Conservation (phyloP, 2,888 invertebrate species). For the Hypsopygia costalis region DNA sequence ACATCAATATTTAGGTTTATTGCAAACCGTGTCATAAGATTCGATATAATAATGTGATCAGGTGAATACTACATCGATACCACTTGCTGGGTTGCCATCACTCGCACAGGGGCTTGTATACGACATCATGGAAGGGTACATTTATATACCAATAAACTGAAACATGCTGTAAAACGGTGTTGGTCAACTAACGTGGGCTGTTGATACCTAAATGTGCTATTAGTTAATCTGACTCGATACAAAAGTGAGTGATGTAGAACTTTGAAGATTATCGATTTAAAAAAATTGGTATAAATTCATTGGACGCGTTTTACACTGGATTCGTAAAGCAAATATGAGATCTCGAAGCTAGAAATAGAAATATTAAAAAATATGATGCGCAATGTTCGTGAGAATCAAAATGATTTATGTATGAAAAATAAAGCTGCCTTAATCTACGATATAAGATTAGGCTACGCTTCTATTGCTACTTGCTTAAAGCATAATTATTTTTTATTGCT, state of each 20-base stretch:
- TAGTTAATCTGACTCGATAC: background rate
- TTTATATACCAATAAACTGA: constrained; percentile 43
- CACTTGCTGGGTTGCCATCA: no score
- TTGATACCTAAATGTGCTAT: constrained; percentile 21
- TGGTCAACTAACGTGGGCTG: constrained; percentile 18
- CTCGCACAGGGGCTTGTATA: no score
- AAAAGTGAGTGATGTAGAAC: constrained; percentile 3
- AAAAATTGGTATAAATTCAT: no score
- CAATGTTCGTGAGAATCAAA: constrained; percentile 25
- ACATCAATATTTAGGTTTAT: no score
- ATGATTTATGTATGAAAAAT: constrained; percentile 11
- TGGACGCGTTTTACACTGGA: no score
- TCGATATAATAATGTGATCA: no score
- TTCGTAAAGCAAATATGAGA: background rate
- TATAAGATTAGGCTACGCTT: constrained; percentile 19
- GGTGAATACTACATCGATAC: no score
- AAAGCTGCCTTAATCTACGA: constrained; percentile 29
- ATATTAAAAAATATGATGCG: constrained; percentile 12
- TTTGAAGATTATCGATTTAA: background rate
- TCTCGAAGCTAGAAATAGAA: constrained; percentile 1
- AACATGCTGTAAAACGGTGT: constrained; percentile 43
- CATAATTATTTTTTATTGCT: background rate
- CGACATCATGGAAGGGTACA: no score
- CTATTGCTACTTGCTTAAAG: constrained; percentile 4
- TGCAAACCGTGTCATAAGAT: no score